Percentiles rank a stretch among this genome's conserved stretches.
Evolutionary conservation across 2,797 vertebrate species (phyloP).

Genomic region (Sebastiscus albofasciatus): DNA sequence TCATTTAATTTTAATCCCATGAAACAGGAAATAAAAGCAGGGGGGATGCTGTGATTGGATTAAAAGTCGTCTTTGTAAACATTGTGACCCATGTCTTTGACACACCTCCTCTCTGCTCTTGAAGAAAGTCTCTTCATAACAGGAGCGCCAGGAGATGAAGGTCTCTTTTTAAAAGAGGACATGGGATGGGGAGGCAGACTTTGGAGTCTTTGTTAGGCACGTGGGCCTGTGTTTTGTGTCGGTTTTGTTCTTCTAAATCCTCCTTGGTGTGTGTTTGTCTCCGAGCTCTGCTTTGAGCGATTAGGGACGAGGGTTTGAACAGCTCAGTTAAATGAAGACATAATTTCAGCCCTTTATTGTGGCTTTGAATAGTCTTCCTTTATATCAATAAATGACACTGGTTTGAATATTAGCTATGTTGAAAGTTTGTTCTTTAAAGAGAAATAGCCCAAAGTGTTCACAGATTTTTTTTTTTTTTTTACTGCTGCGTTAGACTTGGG

Average conservation of each 20-base stretch:
- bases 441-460: slow-evolving; percentile 31
- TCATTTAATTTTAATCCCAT: slow-evolving; percentile 84
- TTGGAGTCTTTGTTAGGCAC: slow-evolving; percentile 82
- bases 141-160: slow-evolving; percentile 79
- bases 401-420: slow-evolving; percentile 60
- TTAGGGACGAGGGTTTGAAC: slow-evolving; percentile 74
- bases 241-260: slow-evolving; percentile 84
- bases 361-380: slow-evolving; percentile 65
- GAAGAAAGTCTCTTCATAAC: slow-evolving; percentile 80
- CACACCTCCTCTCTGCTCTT: slow-evolving; percentile 75
- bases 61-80: slow-evolving; percentile 84
- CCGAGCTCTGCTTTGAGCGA: slow-evolving; percentile 80
- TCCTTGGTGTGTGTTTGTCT: slow-evolving; percentile 76
- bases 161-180: slow-evolving; percentile 74
- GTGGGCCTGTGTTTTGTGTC: slow-evolving; percentile 73
- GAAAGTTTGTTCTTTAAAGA: slow-evolving; percentile 53
- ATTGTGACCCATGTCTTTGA: slow-evolving; percentile 85
- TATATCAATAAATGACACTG: slow-evolving; percentile 66
- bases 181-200: slow-evolving; percentile 75
- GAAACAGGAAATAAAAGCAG: slow-evolving; percentile 82
- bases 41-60: slow-evolving; percentile 81
- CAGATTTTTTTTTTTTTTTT: not conserved
- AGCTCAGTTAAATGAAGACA: slow-evolving; percentile 65
- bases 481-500: slow-evolving; percentile 34
- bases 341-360: slow-evolving; percentile 68